phyloP scores from a whole-genome alignment of 2,113 vertebrate genomes.

The Centropus bengalensis region DNA sequence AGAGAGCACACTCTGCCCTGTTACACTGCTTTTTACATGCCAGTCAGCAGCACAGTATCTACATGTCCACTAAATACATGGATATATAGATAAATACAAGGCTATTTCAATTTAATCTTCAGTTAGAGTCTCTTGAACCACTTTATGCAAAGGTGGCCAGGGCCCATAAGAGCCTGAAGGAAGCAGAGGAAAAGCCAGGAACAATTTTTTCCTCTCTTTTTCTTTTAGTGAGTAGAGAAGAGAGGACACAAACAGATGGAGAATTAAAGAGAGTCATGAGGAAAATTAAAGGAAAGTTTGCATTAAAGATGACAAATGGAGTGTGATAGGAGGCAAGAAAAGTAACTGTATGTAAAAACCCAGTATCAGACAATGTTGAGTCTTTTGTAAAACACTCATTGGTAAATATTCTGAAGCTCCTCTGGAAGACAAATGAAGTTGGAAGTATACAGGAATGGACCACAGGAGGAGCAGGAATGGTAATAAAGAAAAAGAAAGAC shows the following conservation, averaged over 20 bases:
- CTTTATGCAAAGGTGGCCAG: not conserved
- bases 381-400: constrained; percentile 1
- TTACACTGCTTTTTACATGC: not conserved
- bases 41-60: not conserved
- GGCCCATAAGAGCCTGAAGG: not conserved
- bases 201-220: not conserved
- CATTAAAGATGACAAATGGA: constrained; percentile 5
- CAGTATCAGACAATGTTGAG: not conserved
- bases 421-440: not conserved
- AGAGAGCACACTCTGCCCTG: not conserved
- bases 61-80: not conserved
- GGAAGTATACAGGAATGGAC: not conserved
- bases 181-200: not conserved
- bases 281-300: not conserved
- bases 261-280: not conserved
- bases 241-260: not conserved
- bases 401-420: not conserved
- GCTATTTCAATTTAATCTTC: not conserved
- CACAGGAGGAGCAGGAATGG: not conserved
- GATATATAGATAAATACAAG: not conserved
- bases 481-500: not conserved
- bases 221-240: not conserved
- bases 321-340: not conserved
- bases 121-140: not conserved
- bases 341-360: not conserved